Evolutionary conservation across 1,140 invertebrate species (phyloP), one percentile per base, ranked within the genome.

Genomic region (Brachionus angularis): DNA sequence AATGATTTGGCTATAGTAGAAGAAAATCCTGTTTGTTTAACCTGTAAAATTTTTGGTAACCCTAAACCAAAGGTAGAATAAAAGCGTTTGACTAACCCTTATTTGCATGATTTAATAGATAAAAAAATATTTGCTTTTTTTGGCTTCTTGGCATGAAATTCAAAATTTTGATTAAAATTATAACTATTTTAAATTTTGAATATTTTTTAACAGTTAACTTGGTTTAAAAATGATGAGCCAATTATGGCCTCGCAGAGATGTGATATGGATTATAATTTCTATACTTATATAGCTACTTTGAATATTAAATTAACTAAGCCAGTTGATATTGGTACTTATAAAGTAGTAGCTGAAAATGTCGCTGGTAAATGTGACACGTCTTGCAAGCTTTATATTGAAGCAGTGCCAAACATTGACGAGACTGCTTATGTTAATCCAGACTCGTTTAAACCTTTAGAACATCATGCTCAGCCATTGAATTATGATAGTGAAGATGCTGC

Each of bases 271-370:
- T 71, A 71, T 18, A 49, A 71, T 55, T 44, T 55, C 21, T 34
- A 23, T 8, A 55, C 49, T 34, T 39, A 36, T 18, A 71, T 55
- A 29, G 36, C 46, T 55, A 71, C 70, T 4, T 61, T 71, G 33
- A 33, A 55, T 23, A 71, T 71, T 55, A 39, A 33, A 33, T 25
- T 27, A 8, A 44, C 70, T 5, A 53, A 53, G 18, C 91, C 93
- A 0, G 94, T 98, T 85, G 95, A 98, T 81, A 90, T 93, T 2
- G 95, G 93, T 2, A 89, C 88, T 49, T 98, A 96, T 80, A 96
- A 93, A 0, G 95, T 93, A 76, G 90, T 97, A 12, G 91, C 93
- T 12, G 95, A 96, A 78, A 98, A 98, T 79, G 85, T 89, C 2
- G 90, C 89, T 46, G 96, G 96, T 29, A 83, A 83, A 73, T 76